These are phyloP conservation scores for Amiota mariae DNA, from an alignment of 2,888 invertebrate species.

Conservation along the genomic window DNA sequence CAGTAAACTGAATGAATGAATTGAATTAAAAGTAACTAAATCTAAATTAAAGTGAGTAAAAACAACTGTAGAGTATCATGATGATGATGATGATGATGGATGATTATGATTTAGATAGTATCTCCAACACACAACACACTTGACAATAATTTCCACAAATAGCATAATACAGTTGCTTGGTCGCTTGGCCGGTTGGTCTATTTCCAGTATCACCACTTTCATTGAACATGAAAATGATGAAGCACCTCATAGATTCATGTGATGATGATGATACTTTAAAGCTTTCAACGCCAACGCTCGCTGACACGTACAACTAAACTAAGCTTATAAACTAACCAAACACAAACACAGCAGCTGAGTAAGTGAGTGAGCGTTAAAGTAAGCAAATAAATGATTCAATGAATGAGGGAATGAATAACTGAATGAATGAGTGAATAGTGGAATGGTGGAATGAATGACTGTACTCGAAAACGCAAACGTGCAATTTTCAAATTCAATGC, in stretches of 20 bases:
- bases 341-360: slow-evolving; percentile 15
- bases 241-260: slow-evolving; percentile 27
- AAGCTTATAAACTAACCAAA: slow-evolving; percentile 36
- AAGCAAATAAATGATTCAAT: neutral
- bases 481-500: slow-evolving; percentile 33
- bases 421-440: neutral
- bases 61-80: neutral
- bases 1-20: neutral
- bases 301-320: slow-evolving; percentile 55
- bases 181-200: slow-evolving; percentile 10
- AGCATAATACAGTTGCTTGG: slow-evolving; percentile 58
- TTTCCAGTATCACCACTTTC: neutral
- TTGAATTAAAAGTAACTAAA: too few species aligned
- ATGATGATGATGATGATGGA: too few species aligned
- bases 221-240: neutral
- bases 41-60: neutral
- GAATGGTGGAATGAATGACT: slow-evolving; percentile 34
- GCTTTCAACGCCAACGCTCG: slow-evolving; percentile 64
- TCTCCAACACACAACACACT: slow-evolving; percentile 48
- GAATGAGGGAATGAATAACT: slow-evolving; percentile 33
- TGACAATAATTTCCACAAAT: slow-evolving; percentile 67
- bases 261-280: slow-evolving; percentile 56
- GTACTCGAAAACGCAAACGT: slow-evolving; percentile 24
- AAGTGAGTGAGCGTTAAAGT: slow-evolving; percentile 25
- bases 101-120: too few species aligned